Base-by-base conservation (phyloP, 2,113 vertebrate species). In the Leptobrachium leishanense region DNA sequence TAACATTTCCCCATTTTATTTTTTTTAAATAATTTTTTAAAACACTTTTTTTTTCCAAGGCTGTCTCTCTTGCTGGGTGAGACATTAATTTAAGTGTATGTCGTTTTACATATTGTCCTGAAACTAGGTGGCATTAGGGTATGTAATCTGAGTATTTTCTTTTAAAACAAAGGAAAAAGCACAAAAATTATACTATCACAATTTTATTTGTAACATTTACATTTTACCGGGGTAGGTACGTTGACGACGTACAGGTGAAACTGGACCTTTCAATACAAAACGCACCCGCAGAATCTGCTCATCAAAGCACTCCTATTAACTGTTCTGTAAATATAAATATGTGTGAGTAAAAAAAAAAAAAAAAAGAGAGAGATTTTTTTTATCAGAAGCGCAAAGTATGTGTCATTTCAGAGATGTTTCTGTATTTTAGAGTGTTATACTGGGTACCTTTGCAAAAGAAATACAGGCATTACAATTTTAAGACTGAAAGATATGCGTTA, bases 401-500 rank as follows among this genome's bases (percentile, higher is more conserved):
- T 67, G 54, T 67, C 44, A 43, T 79, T 39, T 31, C n/a, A 67
- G 77, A 73, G 67, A 68, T 74, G 55, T 74, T 67, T 68, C 42
- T 42, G n/a, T 59, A 31, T 68, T 43, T 80, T 74, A 81, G 78
- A 82, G 63, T 73, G 3, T 9, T 64, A 53, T 46, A 57, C 2
- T 40, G 42, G 65, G 76, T 69, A 69, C 79, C 73, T 54, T 79
- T 79, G 63, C 59, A 81, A 81, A 76, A 39, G 44, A 67, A 75
- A 82, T 85, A 88, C 84, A 84, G 75, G 44, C 86, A 71, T 83
- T 86, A 82, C 69, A 79, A 84, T 75, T 83, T 77, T 85, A 76
- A 82, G 70, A 83, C n/a, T 2, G 77, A 85, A 89, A 86, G 68
- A 82, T 72, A 77, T 84, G 59, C 85, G 83, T 46, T 77, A 83